Conservation (phyloP, 2,797 vertebrate species). For the Tapirus indicus region DNA sequence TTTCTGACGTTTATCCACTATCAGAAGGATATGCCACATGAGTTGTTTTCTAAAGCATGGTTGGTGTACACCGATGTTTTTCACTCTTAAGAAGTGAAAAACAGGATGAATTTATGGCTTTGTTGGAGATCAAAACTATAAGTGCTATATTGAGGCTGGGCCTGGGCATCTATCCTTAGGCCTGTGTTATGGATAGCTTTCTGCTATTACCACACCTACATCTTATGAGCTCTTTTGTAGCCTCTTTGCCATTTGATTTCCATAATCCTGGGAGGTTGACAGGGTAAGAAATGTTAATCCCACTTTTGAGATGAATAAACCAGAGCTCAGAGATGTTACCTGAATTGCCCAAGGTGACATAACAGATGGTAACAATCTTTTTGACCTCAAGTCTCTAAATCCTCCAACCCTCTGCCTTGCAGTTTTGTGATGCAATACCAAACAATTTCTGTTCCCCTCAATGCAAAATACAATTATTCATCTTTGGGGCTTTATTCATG, state of each 20-base stretch:
- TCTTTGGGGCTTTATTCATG: neutral
- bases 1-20: neutral
- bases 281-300: constrained; percentile 30
- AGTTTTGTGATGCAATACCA: neutral
- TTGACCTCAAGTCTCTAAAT: neutral
- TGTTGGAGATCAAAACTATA: neutral
- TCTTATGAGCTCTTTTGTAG: neutral
- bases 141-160: neutral
- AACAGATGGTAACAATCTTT: neutral
- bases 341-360: neutral
- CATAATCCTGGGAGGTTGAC: neutral
- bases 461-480: neutral
- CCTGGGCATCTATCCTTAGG: neutral
- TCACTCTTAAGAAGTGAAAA: neutral
- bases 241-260: constrained; percentile 6
- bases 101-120: neutral
- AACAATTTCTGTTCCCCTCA: neutral
- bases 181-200: neutral
- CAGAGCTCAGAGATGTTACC: neutral
- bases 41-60: neutral
- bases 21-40: neutral
- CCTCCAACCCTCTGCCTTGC: neutral
- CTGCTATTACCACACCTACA: neutral
- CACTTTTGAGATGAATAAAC: constrained; percentile 52
- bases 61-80: neutral